Conservation (phyloP, 2,113 vertebrate genomes). For the Eulemur rufifrons region DNA sequence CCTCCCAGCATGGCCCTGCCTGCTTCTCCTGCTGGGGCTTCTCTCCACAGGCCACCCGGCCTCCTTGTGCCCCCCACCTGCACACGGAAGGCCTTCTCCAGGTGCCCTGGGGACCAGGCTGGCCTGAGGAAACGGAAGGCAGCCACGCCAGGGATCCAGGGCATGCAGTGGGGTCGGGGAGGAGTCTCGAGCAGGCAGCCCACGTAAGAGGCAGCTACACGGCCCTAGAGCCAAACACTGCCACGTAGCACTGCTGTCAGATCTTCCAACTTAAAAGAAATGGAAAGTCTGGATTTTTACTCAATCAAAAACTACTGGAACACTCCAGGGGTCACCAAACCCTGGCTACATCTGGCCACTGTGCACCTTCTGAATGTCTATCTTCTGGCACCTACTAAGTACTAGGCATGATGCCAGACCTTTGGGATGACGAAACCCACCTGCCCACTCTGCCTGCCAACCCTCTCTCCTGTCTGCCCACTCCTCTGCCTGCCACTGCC, state of each 20-base stretch:
- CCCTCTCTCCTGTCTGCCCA: neutral
- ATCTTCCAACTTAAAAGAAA: neutral
- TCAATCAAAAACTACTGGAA: neutral
- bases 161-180: too few relatives aligned
- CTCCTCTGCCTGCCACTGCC: neutral
- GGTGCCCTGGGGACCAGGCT: neutral
- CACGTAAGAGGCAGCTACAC: fast-evolving
- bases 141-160: neutral
- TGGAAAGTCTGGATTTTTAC: neutral
- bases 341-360: neutral
- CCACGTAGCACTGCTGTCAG: neutral
- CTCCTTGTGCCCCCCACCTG: neutral
- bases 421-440: neutral
- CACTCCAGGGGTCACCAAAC: neutral
- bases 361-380: neutral
- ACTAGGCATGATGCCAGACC: neutral
- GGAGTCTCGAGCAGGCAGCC: neutral
- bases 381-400: neutral
- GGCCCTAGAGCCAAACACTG: neutral
- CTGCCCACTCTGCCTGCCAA: neutral
- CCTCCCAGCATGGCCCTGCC: neutral
- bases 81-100: neutral
- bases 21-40: neutral
- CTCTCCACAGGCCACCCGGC: neutral
- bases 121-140: neutral